phyloP scores from a whole-genome alignment of 2,113 vertebrate genomes.

The Guaruba guarouba region DNA sequence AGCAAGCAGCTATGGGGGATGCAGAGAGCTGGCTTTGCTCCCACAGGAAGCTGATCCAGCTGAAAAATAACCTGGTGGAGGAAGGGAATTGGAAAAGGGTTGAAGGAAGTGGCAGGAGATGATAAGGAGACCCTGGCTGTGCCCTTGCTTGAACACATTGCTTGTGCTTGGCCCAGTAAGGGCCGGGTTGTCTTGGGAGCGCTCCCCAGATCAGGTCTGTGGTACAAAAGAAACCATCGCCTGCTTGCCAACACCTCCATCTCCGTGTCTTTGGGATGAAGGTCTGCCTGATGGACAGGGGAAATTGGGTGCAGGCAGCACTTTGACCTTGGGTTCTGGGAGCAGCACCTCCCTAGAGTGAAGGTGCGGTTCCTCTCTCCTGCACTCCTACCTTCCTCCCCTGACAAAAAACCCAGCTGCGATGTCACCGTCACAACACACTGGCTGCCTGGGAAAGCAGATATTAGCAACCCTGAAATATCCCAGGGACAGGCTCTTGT shows the following conservation, averaged over 20 bases:
- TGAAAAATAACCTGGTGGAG: background rate
- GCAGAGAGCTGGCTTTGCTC: background rate
- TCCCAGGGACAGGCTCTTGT: constrained; percentile 36
- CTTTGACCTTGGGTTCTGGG: background rate
- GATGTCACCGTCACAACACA: background rate
- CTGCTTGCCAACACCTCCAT: background rate
- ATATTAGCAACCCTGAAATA: constrained; percentile 48
- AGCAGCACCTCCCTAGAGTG: fast-evolving
- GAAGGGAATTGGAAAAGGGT: background rate
- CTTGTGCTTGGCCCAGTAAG: fast-evolving
- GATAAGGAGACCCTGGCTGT: fast-evolving
- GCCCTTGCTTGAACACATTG: fast-evolving
- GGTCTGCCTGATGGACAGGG: background rate
- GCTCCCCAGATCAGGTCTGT: fast-evolving
- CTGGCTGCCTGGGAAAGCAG: constrained; percentile 33
- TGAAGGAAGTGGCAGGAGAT: background rate
- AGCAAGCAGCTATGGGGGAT: background rate
- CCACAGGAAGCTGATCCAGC: background rate
- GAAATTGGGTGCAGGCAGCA: background rate
- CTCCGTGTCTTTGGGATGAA: background rate
- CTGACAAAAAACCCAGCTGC: background rate
- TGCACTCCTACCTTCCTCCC: background rate
- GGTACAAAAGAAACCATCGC: background rate
- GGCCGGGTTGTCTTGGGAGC: background rate
- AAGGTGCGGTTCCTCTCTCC: background rate